Base-by-base conservation (phyloP, 1,140 invertebrate genomes). In the Hirudo medicinalis region DNA sequence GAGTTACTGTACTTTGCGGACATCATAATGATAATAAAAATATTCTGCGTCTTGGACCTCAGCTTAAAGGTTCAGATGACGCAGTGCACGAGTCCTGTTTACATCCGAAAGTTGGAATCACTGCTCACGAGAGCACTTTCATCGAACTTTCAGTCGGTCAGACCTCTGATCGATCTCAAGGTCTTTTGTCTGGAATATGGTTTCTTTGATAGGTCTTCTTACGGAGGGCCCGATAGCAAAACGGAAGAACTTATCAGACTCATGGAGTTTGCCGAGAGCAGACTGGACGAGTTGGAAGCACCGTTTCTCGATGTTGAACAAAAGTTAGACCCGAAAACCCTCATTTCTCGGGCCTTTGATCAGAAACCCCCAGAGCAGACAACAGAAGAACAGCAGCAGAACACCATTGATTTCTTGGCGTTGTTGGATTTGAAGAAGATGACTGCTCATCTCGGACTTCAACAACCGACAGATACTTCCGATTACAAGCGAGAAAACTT, bases 161-260 rank as follows among this genome's bases (percentile, higher is more conserved):
- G 29, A 63, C 57, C 57, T 22, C 22, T 63, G 22, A 32, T 63
- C 8, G 57, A 63, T n/a, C 29, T 63, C 11, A 63, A 63, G 20
- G 29, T 63, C 11, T 63, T 63, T 32, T 63, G 22, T 63, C 20
- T 63, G 57, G 57, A 63, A 32, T 63, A 63, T 32, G 57, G 57
- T 20, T 32, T 63, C 22, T 32, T 63, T 9, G 57, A 63, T 11
- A 63, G 57, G 29, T 63, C 57, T 13, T 25, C 22, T 63, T 63
- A 63, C 29, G 57, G 57, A 6, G 57, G 57, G 11, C 57, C 57
- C 11, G 57, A 63, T 20, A 63, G 57, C 20, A 63, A 63, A 63
- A 63, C 57, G 22, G 57, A 63, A 63, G 57, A 63, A 22, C 29
- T 63, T 13, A 63, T 63, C 29, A 63, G 57, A 63, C 57, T 63